Conservation (phyloP, 2,113 vertebrate genomes). For the Rana temporaria region DNA sequence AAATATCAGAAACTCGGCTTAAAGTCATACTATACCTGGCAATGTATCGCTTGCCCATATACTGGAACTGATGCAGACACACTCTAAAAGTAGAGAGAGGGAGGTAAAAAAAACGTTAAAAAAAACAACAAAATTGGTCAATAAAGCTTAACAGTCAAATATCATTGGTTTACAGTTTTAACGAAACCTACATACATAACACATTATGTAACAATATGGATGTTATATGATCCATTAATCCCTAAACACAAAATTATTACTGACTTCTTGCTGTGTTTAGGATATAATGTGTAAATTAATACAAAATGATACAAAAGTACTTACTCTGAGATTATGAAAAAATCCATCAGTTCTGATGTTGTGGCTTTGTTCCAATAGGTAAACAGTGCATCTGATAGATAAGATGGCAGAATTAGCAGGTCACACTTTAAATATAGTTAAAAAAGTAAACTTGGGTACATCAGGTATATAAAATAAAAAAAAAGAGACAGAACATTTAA, state of each 20-base stretch:
- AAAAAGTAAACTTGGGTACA: no score
- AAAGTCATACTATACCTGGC: constrained; percentile 88
- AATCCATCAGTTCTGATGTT: constrained; percentile 93
- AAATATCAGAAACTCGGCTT: not conserved
- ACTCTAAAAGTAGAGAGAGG: constrained; percentile 74
- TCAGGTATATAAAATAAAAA: no score
- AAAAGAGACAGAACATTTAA: no score
- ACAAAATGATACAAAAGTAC: constrained; percentile 54
- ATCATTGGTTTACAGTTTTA: no score
- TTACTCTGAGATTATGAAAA: constrained; percentile 97
- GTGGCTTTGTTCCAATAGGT: constrained; percentile 97
- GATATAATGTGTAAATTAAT: not conserved
- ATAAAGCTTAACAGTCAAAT: no score
- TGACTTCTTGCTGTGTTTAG: no score
- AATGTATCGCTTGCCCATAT: constrained; percentile 97
- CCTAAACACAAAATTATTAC: no score
- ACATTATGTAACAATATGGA: no score
- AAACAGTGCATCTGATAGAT: constrained; percentile 88
- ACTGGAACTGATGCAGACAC: constrained; percentile 97
- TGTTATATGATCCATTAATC: no score
- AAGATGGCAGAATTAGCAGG: not conserved
- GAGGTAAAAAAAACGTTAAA: not conserved
- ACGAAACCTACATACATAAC: no score
- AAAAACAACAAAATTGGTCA: no score
- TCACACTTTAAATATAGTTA: no score